Evolutionary conservation across 2,888 invertebrate species (phyloP).

Genomic region (Ommatoiulus sabulosus): DNA sequence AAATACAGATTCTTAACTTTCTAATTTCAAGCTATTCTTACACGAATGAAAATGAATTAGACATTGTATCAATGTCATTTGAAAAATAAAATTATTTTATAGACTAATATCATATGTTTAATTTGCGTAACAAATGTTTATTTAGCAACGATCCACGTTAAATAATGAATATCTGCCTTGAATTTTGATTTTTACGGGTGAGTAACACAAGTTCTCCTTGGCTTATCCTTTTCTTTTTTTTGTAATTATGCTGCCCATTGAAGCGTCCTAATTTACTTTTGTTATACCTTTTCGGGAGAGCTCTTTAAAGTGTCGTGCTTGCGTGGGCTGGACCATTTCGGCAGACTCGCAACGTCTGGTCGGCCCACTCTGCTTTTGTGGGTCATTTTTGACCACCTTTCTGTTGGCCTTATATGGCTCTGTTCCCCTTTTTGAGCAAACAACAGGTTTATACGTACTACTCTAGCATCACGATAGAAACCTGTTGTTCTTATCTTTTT

Average conservation of each 20-base stretch:
- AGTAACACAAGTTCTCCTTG: conserved; percentile 34
- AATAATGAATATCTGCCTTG: too few relatives aligned
- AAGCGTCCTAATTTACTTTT: conserved; percentile 22
- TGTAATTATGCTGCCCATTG: background rate
- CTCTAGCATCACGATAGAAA: background rate
- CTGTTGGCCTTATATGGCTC: background rate
- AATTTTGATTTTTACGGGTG: conserved; percentile 1
- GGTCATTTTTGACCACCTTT: conserved; percentile 20
- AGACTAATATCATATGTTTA: too few relatives aligned
- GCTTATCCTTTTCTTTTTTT: background rate
- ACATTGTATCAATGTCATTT: too few relatives aligned
- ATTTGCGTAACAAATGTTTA: too few relatives aligned
- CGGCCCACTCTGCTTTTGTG: background rate
- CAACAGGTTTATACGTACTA: background rate
- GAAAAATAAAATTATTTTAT: too few relatives aligned
- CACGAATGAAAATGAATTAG: too few relatives aligned
- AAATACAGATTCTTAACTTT: too few relatives aligned
- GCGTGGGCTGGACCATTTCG: conserved; percentile 23
- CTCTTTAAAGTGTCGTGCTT: background rate
- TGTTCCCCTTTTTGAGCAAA: conserved; percentile 20
- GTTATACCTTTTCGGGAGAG: background rate
- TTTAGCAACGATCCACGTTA: too few relatives aligned
- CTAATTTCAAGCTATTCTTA: too few relatives aligned
- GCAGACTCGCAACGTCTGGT: background rate
- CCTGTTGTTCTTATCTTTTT: background rate